Evolutionary conservation across 2,113 vertebrate genomes (phyloP).

Genomic region (Pica pica): DNA sequence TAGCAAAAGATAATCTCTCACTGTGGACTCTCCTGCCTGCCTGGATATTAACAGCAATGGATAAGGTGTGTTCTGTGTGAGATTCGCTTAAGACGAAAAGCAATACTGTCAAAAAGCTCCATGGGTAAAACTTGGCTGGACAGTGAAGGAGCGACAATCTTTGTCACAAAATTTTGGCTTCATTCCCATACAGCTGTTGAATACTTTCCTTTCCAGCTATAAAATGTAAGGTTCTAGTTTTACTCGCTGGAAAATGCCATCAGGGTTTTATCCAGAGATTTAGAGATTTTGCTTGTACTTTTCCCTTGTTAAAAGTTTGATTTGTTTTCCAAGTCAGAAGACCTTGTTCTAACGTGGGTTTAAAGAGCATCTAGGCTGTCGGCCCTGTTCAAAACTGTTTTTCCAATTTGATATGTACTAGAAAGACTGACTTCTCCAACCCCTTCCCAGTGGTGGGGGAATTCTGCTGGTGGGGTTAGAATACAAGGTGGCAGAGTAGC

Average conservation of each 20-base stretch:
- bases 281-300: not conserved
- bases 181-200: not conserved
- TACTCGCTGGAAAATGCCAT: not conserved
- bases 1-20: not conserved
- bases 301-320: constrained; percentile 1
- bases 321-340: not conserved
- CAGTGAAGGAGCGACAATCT: not conserved
- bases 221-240: not conserved
- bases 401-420: not conserved
- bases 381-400: not conserved
- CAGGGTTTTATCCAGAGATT: not conserved
- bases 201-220: not conserved
- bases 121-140: not conserved
- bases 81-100: not conserved
- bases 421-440: not conserved
- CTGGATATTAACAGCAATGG: not conserved
- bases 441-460: not conserved
- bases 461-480: not conserved
- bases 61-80: not conserved
- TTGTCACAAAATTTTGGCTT: not conserved
- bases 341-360: not conserved
- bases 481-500: not conserved
- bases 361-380: not conserved
- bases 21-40: not conserved
- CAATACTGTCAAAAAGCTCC: not conserved